Conservation (phyloP, 1,140 invertebrate species). For the Drosophila murphyi region DNA sequence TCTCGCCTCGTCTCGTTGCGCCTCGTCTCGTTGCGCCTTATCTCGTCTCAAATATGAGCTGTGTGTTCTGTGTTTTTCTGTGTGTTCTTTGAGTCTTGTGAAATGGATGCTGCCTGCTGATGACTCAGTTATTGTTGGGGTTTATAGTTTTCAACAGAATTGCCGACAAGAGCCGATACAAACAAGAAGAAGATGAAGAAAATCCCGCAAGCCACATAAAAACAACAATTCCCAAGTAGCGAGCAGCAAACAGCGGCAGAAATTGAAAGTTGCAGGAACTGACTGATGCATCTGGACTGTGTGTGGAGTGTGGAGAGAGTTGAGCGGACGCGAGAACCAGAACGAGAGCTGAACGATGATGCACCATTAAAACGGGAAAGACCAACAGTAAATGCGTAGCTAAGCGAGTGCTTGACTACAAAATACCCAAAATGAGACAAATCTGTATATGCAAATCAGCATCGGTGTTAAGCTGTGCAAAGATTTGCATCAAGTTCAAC, state of each 20-base stretch:
- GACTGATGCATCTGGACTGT: slow-evolving; percentile 23
- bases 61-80: not conserved
- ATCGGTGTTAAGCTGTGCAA: not conserved
- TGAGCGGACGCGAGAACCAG: not conserved
- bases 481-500: not conserved
- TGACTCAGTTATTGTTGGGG: slow-evolving; percentile 40
- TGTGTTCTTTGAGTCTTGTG: not conserved
- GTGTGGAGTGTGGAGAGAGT: not conserved
- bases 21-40: too few species aligned
- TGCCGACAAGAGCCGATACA: slow-evolving; percentile 15
- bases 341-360: slow-evolving; percentile 26
- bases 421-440: slow-evolving; percentile 22
- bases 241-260: slow-evolving; percentile 17
- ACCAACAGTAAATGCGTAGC: not conserved
- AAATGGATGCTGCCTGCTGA: slow-evolving; percentile 17
- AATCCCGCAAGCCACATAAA: not conserved
- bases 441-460: slow-evolving; percentile 27
- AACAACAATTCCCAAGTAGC: not conserved
- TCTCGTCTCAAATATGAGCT: slow-evolving; percentile 48
- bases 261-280: slow-evolving; percentile 48
- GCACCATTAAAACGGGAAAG: slow-evolving; percentile 10
- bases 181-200: not conserved
- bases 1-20: too few species aligned
- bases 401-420: slow-evolving; percentile 16
- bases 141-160: slow-evolving; percentile 42